Base-by-base conservation (phyloP, 2,888 invertebrate species). In the Crossocerus cetratus region DNA sequence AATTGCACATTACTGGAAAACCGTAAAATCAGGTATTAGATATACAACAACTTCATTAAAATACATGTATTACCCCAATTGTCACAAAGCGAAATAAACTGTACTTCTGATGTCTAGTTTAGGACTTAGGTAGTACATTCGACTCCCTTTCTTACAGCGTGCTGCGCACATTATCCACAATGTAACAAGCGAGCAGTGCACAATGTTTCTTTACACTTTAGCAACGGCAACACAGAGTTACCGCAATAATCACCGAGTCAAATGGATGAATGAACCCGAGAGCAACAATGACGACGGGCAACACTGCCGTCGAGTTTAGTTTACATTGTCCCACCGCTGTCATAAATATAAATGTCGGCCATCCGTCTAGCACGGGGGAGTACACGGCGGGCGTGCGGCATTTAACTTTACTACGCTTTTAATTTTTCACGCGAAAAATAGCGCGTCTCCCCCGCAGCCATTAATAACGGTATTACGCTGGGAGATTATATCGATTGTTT, bases 231-330 rank as follows among this genome's bases (percentile, higher is more conserved):
- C 8, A 32, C 1, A 14, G 49, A 49, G 49, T 16, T 14, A n/a
- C 23, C 58, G 44, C 49, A 64, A 63, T 23, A 53, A 56, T 57
- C 59, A 64, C 56, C 72, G 69, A 72, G 71, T 54, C 65, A 73
- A 82, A 83, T 82, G 74, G 80, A 82, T 78, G 76, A 83, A 83
- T 80, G 81, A 82, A 83, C 79, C 82, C 78, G 74, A 74, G 77
- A 80, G 59, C 55, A 54, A 56, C 64, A 53, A 53, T 65, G 55
- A 68, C 44, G 57, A 49, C 44, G 55, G 49, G 44, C 18, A 55
- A 22, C 16, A 55, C 55, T 55, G 59, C 32, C 44, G 32, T 11
- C 62, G 21, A n/a, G 11, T 16, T 53, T 42, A 69, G 32, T 69
- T 73, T 61, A 69, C 71, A 59, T 65, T 49, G 32, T 43, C 18